Conservation (phyloP, 2,888 invertebrate species). For the Callyntrura sp. region DNA sequence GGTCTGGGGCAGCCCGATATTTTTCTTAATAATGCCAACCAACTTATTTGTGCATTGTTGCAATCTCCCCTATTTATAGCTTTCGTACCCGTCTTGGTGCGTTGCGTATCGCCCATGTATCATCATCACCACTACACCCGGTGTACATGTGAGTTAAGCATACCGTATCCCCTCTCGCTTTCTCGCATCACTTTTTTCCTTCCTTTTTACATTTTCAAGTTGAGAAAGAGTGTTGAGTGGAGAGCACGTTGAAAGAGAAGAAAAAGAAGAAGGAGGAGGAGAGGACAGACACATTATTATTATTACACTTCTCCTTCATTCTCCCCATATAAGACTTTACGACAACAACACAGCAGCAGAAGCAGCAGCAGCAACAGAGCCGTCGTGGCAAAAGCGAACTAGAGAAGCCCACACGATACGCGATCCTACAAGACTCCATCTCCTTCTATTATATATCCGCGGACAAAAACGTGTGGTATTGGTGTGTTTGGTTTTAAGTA, state of each 20-base stretch:
- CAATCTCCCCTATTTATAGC: too few species aligned
- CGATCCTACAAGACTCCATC: neutral
- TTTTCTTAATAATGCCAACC: too few species aligned
- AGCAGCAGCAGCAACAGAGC: neutral
- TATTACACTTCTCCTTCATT: slow-evolving; percentile 38
- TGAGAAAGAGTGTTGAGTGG: slow-evolving; percentile 43
- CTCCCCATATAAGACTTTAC: slow-evolving; percentile 11
- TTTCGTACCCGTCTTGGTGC: too few species aligned
- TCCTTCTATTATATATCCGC: neutral
- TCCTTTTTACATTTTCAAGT: slow-evolving; percentile 14
- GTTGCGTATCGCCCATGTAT: too few species aligned
- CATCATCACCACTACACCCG: neutral
- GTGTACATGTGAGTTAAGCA: slow-evolving; percentile 55
- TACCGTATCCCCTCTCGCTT: slow-evolving; percentile 40
- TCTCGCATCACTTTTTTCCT: slow-evolving; percentile 20
- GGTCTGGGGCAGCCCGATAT: slow-evolving; percentile 31
- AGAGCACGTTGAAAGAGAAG: slow-evolving; percentile 42
- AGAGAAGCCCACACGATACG: too few species aligned
- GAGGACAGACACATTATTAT: slow-evolving; percentile 56
- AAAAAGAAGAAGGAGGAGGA: slow-evolving; percentile 37
- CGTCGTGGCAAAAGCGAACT: neutral
- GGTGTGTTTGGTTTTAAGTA: neutral
- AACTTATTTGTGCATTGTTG: too few species aligned
- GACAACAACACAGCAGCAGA: neutral
- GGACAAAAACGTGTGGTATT: slow-evolving; percentile 1